These are phyloP conservation scores for Fistularia tabacaria DNA, from an alignment of 2,797 vertebrate species.

Conservation along the genomic window DNA sequence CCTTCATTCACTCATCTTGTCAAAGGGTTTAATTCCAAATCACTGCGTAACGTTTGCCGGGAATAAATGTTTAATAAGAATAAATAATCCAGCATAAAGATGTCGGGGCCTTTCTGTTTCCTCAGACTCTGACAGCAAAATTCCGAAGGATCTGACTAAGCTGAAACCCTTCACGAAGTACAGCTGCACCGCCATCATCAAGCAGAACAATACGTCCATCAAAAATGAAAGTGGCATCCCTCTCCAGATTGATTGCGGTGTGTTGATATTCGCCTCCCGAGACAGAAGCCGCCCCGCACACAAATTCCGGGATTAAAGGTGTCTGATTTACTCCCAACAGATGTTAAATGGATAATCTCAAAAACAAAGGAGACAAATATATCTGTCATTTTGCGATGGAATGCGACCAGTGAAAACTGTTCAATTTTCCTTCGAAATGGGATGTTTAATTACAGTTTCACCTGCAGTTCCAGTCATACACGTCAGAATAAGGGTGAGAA, in stretches of 20 bases:
- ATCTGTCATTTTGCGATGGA: no score
- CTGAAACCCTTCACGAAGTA: constrained; percentile 39
- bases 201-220: accelerated
- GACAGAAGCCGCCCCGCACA: neutral
- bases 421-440: no score
- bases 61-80: no score
- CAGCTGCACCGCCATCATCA: constrained; percentile 30
- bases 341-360: neutral
- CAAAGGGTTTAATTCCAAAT: no score
- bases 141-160: accelerated
- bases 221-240: accelerated
- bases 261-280: constrained; percentile 14
- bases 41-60: neutral
- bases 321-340: constrained; percentile 39
- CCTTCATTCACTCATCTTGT: no score
- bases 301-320: neutral
- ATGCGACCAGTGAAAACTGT: no score
- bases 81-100: neutral
- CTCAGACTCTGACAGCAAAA: neutral
- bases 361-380: no score
- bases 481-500: no score
- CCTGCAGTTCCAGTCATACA: no score
- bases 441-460: no score
- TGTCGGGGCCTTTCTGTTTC: constrained; percentile 11
- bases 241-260: constrained; percentile 38